Evolutionary conservation across 2,888 invertebrate genomes (phyloP).

Genomic region (Aquatica leii): DNA sequence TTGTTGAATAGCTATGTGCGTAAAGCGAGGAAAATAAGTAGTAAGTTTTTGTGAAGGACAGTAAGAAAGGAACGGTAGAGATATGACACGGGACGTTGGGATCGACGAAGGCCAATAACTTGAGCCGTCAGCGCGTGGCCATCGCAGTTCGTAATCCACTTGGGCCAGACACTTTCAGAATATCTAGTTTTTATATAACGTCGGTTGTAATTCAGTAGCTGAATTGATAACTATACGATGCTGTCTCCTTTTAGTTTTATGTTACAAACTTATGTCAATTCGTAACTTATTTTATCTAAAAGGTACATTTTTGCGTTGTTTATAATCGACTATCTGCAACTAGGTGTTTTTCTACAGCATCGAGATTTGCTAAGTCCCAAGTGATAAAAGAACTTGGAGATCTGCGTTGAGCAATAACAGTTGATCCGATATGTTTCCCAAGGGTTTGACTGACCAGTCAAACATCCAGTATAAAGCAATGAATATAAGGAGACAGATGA

Average conservation of each 20-base stretch:
- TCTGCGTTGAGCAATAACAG: constrained; percentile 46
- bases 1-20: too few relatives aligned
- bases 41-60: constrained; percentile 28
- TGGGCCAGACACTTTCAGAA: constrained; percentile 57
- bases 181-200: constrained; percentile 58
- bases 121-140: constrained; percentile 56
- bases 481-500: constrained; percentile 32
- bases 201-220: constrained; percentile 59
- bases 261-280: constrained; percentile 10
- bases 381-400: constrained; percentile 35
- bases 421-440: constrained; percentile 46
- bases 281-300: constrained; percentile 8
- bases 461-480: constrained; percentile 34
- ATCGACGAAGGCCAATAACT: constrained; percentile 58
- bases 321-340: constrained; percentile 30
- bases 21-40: constrained; percentile 18
- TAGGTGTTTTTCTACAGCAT: constrained; percentile 35
- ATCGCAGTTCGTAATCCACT: constrained; percentile 57
- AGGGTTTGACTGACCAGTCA: constrained; percentile 41
- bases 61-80: constrained; percentile 39
- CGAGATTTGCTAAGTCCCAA: constrained; percentile 36
- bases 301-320: constrained; percentile 12
- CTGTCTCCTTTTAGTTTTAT: constrained; percentile 28
- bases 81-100: constrained; percentile 57
- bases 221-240: constrained; percentile 58